These are phyloP conservation scores for Idaea straminata DNA, from an alignment of 2,888 invertebrate species.

Conservation along the genomic window DNA sequence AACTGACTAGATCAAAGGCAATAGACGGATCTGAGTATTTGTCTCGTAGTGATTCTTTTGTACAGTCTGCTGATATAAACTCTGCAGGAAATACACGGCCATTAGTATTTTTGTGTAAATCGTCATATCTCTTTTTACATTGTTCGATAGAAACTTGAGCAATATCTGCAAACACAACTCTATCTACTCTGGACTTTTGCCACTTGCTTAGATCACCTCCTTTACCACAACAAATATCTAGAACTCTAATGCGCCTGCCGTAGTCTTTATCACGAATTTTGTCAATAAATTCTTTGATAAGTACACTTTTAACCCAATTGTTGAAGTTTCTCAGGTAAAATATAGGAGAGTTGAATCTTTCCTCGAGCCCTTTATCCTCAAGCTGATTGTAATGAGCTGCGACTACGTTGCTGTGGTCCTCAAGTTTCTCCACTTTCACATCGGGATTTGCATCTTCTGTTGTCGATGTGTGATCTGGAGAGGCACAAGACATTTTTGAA, in stretches of 20 bases:
- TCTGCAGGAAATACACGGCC: slow-evolving; percentile 88
- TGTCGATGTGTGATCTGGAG: neutral
- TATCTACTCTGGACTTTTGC: slow-evolving; percentile 89
- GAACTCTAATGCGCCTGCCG: slow-evolving; percentile 85
- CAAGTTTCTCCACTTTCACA: slow-evolving; percentile 8
- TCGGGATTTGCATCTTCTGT: neutral
- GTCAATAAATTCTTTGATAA: slow-evolving; percentile 90
- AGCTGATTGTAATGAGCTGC: slow-evolving; percentile 97
- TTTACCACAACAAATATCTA: slow-evolving; percentile 99
- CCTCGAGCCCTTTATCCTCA: slow-evolving; percentile 89
- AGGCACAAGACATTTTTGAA: neutral
- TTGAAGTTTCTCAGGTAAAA: slow-evolving; percentile 97
- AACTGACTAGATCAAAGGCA: slow-evolving; percentile 93
- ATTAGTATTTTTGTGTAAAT: slow-evolving; percentile 74
- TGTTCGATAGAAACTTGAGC: slow-evolving; percentile 96
- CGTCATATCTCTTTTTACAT: slow-evolving; percentile 90
- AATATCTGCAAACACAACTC: slow-evolving; percentile 95
- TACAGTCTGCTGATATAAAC: slow-evolving; percentile 95
- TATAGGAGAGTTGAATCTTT: slow-evolving; percentile 93
- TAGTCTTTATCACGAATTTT: slow-evolving; percentile 84
- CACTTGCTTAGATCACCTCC: slow-evolving; percentile 99
- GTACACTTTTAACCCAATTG: slow-evolving; percentile 98
- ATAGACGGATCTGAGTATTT: slow-evolving; percentile 88
- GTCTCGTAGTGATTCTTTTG: slow-evolving; percentile 88
- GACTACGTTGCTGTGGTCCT: slow-evolving; percentile 82